Evolutionary conservation across 2,113 vertebrate species (phyloP).

Genomic region (Zosterops hypoxanthus): DNA sequence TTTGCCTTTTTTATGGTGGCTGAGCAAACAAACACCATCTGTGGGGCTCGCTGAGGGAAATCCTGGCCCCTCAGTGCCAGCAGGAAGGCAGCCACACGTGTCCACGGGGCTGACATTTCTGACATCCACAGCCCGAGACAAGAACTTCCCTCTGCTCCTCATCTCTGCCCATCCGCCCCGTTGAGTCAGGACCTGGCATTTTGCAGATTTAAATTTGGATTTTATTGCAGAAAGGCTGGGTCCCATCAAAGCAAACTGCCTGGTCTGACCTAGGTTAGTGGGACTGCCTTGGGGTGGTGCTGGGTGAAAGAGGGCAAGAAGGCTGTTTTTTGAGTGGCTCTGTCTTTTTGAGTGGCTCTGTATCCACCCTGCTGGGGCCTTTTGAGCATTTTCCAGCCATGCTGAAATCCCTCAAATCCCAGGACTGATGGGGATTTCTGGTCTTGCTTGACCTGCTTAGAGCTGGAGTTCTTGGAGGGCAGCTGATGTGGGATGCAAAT

Average conservation of each 20-base stretch:
- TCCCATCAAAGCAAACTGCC: neutral
- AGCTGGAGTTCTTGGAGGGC: neutral
- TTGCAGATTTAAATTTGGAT: neutral
- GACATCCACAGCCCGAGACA: neutral
- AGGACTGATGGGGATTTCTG: neutral
- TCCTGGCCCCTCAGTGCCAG: neutral
- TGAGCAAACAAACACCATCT: constrained; percentile 71
- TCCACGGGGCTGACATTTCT: neutral
- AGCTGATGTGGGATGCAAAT: neutral
- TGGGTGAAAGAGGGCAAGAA: neutral
- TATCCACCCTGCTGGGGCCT: accelerated
- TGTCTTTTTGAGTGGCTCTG: neutral
- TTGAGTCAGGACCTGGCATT: neutral
- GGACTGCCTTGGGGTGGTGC: neutral
- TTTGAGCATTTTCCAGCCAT: neutral
- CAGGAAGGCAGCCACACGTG: accelerated
- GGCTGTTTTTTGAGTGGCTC: neutral
- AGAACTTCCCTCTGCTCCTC: neutral
- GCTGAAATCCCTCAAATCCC: neutral
- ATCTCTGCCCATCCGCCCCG: accelerated
- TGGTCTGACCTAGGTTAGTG: neutral
- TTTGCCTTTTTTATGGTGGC: constrained; percentile 28
- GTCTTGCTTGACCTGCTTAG: neutral
- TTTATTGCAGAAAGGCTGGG: neutral
- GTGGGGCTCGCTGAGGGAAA: neutral